Conservation (phyloP, 2,113 vertebrate species). For the Piliocolobus tephrosceles region DNA sequence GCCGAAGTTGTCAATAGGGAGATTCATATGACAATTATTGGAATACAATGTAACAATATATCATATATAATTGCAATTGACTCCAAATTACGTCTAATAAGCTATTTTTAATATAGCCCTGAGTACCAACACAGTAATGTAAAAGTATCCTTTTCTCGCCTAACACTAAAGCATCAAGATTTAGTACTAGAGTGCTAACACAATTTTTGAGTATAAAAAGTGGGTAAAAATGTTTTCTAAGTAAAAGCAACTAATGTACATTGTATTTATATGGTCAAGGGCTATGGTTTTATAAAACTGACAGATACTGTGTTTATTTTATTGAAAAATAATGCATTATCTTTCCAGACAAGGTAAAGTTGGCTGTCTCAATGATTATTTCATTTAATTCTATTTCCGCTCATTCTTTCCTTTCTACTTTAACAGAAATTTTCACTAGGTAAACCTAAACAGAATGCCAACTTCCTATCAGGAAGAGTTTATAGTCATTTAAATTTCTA, state of each 20-base stretch:
- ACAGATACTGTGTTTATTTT: not conserved
- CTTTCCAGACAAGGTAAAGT: not conserved
- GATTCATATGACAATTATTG: not conserved
- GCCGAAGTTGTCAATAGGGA: not conserved
- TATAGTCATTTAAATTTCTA: not conserved
- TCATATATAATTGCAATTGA: not conserved
- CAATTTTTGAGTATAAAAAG: not conserved
- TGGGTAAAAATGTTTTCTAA: not conserved
- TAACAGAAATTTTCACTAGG: not conserved
- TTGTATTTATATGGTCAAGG: not conserved
- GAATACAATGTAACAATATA: not conserved
- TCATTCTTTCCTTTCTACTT: not conserved
- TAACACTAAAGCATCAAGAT: not conserved
- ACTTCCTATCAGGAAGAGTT: not conserved
- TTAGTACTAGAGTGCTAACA: not conserved
- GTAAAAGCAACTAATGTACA: not conserved
- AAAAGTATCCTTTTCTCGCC: not conserved
- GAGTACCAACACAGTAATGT: not conserved
- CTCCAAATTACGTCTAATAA: not conserved
- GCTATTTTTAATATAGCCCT: not conserved
- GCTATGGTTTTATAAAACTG: not conserved
- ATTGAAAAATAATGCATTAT: not conserved
- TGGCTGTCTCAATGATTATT: not conserved
- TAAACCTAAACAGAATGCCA: not conserved
- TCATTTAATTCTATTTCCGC: not conserved